Conservation (phyloP, 2,888 invertebrate genomes). For the Harmothoe impar region DNA sequence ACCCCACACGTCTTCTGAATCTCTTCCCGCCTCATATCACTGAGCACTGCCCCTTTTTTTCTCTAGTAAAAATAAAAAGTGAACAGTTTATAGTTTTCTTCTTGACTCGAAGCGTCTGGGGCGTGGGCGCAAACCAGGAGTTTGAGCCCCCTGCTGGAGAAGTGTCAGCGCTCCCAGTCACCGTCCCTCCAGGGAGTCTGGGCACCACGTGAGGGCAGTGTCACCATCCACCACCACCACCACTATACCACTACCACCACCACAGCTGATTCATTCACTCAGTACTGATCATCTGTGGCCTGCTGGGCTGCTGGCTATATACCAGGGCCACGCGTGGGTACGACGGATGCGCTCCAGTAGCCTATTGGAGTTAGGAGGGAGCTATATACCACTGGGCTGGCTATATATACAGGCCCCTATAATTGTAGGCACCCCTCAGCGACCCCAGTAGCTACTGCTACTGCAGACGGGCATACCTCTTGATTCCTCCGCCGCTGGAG, state of each 20-base stretch:
- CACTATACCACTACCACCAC: background rate
- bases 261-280: slow-evolving; percentile 29
- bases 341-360: too few species aligned
- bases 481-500: too few species aligned
- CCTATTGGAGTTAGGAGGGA: too few species aligned
- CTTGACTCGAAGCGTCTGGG: background rate
- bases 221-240: background rate
- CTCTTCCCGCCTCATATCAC: background rate
- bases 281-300: background rate
- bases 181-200: slow-evolving; percentile 14
- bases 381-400: too few species aligned
- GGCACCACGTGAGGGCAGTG: background rate
- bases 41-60: background rate
- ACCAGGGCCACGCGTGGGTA: too few species aligned
- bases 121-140: background rate
- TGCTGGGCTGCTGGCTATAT: background rate
- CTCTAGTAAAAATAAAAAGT: background rate
- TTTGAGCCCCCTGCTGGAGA: slow-evolving; percentile 14
- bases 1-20: background rate
- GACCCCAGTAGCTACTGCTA: too few species aligned
- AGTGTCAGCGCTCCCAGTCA: slow-evolving; percentile 23
- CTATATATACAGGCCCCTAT: too few species aligned
- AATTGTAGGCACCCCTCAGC: too few species aligned
- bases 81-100: background rate
- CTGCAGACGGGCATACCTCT: too few species aligned